These are phyloP conservation scores for Iselma pallidipennis DNA, from an alignment of 2,888 invertebrate genomes.

Conservation along the genomic window DNA sequence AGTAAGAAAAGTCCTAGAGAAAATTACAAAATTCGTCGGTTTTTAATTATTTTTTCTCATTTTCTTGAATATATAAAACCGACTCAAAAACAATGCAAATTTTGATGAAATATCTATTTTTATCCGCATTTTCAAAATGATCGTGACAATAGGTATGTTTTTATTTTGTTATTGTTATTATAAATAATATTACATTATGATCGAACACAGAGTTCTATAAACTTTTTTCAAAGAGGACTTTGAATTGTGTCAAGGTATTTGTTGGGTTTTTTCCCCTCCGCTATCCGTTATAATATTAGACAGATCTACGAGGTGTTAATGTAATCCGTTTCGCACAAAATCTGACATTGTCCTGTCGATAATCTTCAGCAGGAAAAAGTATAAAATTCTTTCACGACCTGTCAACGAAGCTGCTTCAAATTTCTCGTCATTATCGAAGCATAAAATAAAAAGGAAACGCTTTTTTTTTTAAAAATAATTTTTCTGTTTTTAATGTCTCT, in stretches of 20 bases:
- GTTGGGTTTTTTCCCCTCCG: background rate
- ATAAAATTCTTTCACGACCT: constrained; percentile 17
- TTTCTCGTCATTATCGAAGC: constrained; percentile 21
- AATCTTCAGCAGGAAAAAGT: constrained; percentile 11
- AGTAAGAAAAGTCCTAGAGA: too few species aligned
- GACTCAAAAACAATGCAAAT: too few species aligned
- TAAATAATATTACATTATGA: too few species aligned
- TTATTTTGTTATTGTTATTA: too few species aligned
- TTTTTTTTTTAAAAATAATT: constrained; percentile 2
- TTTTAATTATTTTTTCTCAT: too few species aligned
- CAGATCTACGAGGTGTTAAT: background rate
- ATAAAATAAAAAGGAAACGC: constrained; percentile 22
- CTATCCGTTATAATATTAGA: too few species aligned
- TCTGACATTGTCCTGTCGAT: background rate
- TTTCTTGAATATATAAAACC: too few species aligned
- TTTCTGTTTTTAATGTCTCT: background rate
- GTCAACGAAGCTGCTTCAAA: constrained; percentile 17
- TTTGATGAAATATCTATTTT: background rate
- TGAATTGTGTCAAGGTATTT: background rate
- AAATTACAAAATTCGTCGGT: too few species aligned
- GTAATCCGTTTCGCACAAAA: background rate
- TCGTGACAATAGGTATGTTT: background rate
- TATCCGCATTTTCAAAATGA: background rate
- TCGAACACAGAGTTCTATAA: too few species aligned
- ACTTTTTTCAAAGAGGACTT: too few species aligned